These are phyloP conservation scores for Microctenopoma lineatum DNA, from an alignment of 2,797 vertebrate species.

Conservation along the genomic window DNA sequence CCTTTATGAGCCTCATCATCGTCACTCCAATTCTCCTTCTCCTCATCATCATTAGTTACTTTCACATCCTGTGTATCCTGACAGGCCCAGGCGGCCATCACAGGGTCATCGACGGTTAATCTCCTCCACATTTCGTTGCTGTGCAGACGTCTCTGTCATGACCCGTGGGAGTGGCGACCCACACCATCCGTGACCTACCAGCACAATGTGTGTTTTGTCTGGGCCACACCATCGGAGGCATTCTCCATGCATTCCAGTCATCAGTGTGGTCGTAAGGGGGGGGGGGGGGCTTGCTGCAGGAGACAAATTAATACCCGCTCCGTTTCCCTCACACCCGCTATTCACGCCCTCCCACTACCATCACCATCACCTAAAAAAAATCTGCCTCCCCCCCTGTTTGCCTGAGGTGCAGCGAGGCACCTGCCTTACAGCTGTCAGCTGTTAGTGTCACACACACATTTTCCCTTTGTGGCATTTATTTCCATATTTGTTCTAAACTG, in stretches of 20 bases:
- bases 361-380: background rate
- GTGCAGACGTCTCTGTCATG: slow-evolving; percentile 79
- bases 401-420: slow-evolving; percentile 65
- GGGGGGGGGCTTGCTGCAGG: slow-evolving; percentile 49
- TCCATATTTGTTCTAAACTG: slow-evolving; percentile 1
- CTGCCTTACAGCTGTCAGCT: slow-evolving; percentile 77
- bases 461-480: slow-evolving; percentile 17
- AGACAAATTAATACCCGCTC: slow-evolving; percentile 82
- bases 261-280: slow-evolving; percentile 73
- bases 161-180: slow-evolving; percentile 77
- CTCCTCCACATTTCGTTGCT: slow-evolving; percentile 74
- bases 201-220: slow-evolving; percentile 86
- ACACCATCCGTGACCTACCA: slow-evolving; percentile 78
- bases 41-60: slow-evolving; percentile 73
- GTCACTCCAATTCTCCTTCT: slow-evolving; percentile 51
- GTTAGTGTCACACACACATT: slow-evolving; percentile 15
- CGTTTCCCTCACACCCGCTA: slow-evolving; percentile 46
- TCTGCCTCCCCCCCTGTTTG: slow-evolving; percentile 18
- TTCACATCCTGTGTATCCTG: slow-evolving; percentile 68
- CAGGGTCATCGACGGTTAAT: slow-evolving; percentile 78
- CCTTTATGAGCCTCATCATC: slow-evolving; percentile 57
- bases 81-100: slow-evolving; percentile 51
- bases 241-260: slow-evolving; percentile 82
- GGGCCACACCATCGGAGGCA: slow-evolving; percentile 73
- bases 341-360: slow-evolving; percentile 14